Base-by-base conservation (phyloP, 2,797 vertebrate genomes). In the Halcyon smyrnensis region DNA sequence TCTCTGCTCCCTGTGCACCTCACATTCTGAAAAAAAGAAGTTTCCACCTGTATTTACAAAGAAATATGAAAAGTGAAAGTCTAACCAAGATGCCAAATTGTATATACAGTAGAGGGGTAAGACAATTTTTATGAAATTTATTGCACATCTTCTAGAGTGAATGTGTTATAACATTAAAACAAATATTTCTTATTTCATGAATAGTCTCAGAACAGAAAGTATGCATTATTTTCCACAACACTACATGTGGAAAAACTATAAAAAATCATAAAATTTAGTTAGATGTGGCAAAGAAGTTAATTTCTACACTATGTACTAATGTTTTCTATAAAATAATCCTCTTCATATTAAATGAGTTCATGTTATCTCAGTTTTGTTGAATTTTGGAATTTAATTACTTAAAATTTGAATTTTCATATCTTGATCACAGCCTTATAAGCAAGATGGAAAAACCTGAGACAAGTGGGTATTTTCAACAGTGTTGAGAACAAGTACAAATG, bases 391-490 rank as follows among this genome's bases (percentile, higher is more conserved):
- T 54, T 81, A 59, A 32, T 57, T 77, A 51, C 5, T 65, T 56
- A 27, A 13, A 13, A 56, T 73, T 91, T 54, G 67, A 36, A 28
- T 63, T 54, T 9, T 36, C 6, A 24, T 64, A 54, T 45, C 7
- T 24, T 53, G 28, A 56, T 68, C 4, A 54, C n/a, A 56, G 4
- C 5, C 60, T 80, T 68, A 45, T 81, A 48, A 64, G 14, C 7
- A 90, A 67, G 8, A 39, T 32, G 4, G 7, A 56, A 80, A 67
- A 81, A 64, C 16, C 67, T 67, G 30, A 81, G 10, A 19, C 5
- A 71, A 32, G 6, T 23, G 0, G 0, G 0, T 28, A 65, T 76
- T 68, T 63, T 70, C 13, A 59, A 16, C 11, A 51, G 6, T 25
- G 16, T 45, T 60, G 27, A 62, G n/a, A 70, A 59, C 0, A 43